Conservation (phyloP, 2,888 invertebrate genomes). For the Myopa testacea region DNA sequence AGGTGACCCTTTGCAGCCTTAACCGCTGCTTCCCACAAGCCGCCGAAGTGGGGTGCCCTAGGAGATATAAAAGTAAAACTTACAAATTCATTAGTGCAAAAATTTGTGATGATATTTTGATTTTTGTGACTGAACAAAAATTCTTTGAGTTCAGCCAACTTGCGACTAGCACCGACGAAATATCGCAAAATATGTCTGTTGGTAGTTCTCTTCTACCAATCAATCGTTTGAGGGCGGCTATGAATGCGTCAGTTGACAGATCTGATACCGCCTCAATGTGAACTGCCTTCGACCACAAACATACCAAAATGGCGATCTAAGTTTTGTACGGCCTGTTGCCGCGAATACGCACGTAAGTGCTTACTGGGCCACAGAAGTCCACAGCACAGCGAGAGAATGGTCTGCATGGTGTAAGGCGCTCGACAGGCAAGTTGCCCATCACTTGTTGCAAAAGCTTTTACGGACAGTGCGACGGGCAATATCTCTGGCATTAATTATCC, state of each 20-base stretch:
- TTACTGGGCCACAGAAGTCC: constrained; percentile 42
- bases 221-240: too few species aligned
- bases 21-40: too few species aligned
- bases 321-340: constrained; percentile 41
- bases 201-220: too few species aligned
- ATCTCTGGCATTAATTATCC: constrained; percentile 42
- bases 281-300: constrained; percentile 38
- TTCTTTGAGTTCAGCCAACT: too few species aligned
- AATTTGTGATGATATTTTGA: too few species aligned
- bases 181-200: too few species aligned
- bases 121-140: too few species aligned
- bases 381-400: constrained; percentile 42
- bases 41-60: too few species aligned
- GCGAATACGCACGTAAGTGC: constrained; percentile 39
- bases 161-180: too few species aligned
- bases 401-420: constrained; percentile 36
- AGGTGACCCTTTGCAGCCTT: constrained; percentile 29
- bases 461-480: constrained; percentile 39
- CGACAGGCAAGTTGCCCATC: constrained; percentile 39
- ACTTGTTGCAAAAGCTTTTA: constrained; percentile 43
- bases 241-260: constrained; percentile 42
- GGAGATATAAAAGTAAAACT: too few species aligned
- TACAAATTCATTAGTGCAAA: too few species aligned
- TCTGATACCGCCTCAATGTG: constrained; percentile 44
- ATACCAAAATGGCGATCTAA: constrained; percentile 23